Evolutionary conservation across 2,113 vertebrate species (phyloP).

Genomic region (Planiliza haematocheilus): DNA sequence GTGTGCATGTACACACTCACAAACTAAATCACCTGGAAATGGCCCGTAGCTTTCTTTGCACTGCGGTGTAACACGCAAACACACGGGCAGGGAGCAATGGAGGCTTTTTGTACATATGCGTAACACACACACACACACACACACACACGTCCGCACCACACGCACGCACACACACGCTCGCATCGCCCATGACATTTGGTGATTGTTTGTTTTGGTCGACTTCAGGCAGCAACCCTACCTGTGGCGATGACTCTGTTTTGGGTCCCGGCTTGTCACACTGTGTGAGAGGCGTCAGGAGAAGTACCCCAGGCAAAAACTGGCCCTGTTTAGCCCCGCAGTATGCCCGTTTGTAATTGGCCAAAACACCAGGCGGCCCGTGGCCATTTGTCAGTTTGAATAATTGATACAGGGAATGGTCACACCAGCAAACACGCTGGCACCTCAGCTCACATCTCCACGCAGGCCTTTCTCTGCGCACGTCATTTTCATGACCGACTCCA

Average conservation of each 20-base stretch:
- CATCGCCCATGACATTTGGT: constrained; percentile 71
- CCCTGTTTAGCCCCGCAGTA: constrained; percentile 77
- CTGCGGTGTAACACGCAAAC: constrained; percentile 10
- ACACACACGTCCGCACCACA: constrained; percentile 1
- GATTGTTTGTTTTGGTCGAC: constrained; percentile 75
- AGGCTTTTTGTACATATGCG: constrained; percentile 25
- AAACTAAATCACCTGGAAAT: constrained; percentile 55
- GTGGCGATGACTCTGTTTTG: constrained; percentile 76
- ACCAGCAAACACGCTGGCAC: constrained; percentile 63
- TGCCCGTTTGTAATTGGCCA: constrained; percentile 81
- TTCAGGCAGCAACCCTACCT: constrained; percentile 70
- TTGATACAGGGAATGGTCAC: constrained; percentile 74
- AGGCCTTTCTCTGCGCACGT: constrained; percentile 16
- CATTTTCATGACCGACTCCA: constrained; percentile 16
- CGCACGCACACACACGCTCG: neutral
- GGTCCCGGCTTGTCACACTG: constrained; percentile 76
- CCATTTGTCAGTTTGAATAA: constrained; percentile 81
- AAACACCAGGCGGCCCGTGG: constrained; percentile 76
- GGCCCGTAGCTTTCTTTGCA: constrained; percentile 33
- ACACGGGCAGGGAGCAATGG: neutral
- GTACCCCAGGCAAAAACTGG: constrained; percentile 66
- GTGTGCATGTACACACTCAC: constrained; percentile 16
- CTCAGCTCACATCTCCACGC: constrained; percentile 49
- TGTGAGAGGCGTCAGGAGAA: constrained; percentile 68
- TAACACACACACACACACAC: neutral